A percentile compares a stretch with the other conserved stretches of the same genome.
These are phyloP conservation scores for Sinosuthora webbiana DNA, from an alignment of 2,113 vertebrate genomes.

Conservation along the genomic window DNA sequence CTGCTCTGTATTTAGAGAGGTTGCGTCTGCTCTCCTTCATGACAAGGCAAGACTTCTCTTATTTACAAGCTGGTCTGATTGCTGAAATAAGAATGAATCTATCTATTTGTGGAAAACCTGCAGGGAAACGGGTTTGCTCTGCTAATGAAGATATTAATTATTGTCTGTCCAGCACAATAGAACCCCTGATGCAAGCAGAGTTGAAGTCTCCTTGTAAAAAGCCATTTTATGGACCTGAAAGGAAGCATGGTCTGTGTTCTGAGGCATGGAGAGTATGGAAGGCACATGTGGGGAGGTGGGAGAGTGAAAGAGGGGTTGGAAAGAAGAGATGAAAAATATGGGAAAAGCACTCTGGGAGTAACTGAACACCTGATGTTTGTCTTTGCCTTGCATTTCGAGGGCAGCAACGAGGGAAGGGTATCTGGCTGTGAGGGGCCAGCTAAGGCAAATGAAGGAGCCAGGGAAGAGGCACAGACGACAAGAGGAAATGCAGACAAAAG, in stretches of 20 bases:
- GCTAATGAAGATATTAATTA: neutral
- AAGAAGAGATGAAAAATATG: neutral
- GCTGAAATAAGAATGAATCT: neutral
- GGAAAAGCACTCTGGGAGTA: neutral
- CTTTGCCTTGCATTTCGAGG: neutral
- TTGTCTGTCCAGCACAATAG: neutral
- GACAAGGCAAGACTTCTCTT: neutral
- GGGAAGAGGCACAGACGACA: neutral
- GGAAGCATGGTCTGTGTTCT: accelerated
- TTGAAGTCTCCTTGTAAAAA: neutral
- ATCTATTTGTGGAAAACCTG: neutral
- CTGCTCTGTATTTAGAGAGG: neutral
- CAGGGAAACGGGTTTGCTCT: neutral
- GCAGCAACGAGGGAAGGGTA: neutral
- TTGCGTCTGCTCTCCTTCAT: neutral
- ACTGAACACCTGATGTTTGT: neutral
- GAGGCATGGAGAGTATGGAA: neutral
- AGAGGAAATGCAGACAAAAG: neutral
- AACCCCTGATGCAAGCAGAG: neutral
- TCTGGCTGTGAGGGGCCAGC: neutral
- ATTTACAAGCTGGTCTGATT: neutral
- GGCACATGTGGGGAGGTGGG: accelerated
- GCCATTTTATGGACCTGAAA: neutral
- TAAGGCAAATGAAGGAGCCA: neutral
- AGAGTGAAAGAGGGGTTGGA: neutral